Percentiles rank a stretch among this genome's conserved stretches.
Evolutionary conservation across 2,113 vertebrate species (phyloP).

Genomic region (Bufo gargarizans): DNA sequence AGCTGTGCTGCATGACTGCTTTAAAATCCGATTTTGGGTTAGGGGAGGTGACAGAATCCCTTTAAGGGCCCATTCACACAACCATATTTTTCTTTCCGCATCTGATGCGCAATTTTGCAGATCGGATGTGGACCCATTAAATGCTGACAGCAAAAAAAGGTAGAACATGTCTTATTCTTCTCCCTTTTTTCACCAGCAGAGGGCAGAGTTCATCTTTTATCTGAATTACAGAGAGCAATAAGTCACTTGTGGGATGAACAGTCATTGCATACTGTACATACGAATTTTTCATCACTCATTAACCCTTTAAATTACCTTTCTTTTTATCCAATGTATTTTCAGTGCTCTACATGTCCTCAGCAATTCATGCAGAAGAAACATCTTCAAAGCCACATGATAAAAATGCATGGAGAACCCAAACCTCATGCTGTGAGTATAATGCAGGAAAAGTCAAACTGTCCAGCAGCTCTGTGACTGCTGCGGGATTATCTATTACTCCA

Average conservation of each 20-base stretch:
- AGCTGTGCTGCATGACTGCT: too few species aligned
- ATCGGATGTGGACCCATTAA: too few species aligned
- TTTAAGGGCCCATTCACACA: too few species aligned
- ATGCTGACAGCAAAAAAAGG: too few species aligned
- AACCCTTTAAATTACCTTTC: neutral
- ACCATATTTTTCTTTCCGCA: too few species aligned
- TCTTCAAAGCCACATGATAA: conserved; percentile 90
- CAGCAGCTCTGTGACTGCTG: neutral
- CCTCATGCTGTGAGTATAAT: conserved; percentile 83
- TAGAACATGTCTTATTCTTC: too few species aligned
- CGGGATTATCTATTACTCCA: neutral
- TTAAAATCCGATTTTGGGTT: too few species aligned
- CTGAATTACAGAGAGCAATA: neutral
- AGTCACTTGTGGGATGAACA: neutral
- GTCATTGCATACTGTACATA: too few species aligned
- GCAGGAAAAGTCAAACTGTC: neutral
- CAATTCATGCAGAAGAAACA: conserved; percentile 98
- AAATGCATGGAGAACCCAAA: conserved; percentile 89
- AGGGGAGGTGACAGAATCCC: too few species aligned
- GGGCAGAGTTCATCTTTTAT: neutral
- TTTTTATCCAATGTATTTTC: neutral
- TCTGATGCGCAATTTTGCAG: too few species aligned
- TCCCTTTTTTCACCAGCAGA: neutral
- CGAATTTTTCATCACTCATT: neutral
- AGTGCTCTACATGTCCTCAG: conserved; percentile 90